Evolutionary conservation across 1,140 invertebrate species (phyloP), one percentile per base, ranked within the genome.

Genomic region (Atopsyche davidsoni): DNA sequence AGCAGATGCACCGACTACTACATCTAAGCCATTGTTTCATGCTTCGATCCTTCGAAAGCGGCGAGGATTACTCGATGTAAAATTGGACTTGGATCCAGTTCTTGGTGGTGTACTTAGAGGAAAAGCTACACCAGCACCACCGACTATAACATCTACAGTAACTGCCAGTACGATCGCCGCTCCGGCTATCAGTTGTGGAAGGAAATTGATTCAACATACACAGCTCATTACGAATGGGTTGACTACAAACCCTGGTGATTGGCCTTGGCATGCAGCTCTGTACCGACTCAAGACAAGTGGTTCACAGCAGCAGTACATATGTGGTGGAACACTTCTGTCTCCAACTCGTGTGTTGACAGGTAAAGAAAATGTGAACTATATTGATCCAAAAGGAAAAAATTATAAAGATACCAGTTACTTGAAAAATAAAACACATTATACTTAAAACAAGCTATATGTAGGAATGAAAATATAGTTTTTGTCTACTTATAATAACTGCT

Each of bases 251-350:
- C 79, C 82, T 3, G 86, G 86, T 0, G 87, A 92, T 59, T 94
- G 89, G 89, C 91, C 91, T 0, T 94, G 90, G 89, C 83, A 92
- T 61, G 86, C 82, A 1, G 84, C 87, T 2, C 74, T 94, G 0
- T 81, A 88, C 53, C 83, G 89, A 56, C 81, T 85, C 59, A 82
- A 86, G 35, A 77, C 80, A 3, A 51, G 47, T 16, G 56, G 47
- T 3, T 57, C 59, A 14, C n/a, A 52, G 10, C 46, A 57, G 1
- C 57, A 47, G 17, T 74, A 74, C 50, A 60, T 67, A 6, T 74
- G 71, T 44, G 71, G 71, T 14, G 71, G 71, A 3, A 71, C 57
- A 44, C 65, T 74, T 47, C 62, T 74, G 44, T 69, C 70, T 18
- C 62, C 48, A 6, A 69, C 63, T 13, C 60, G 67, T 25, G 59